phyloP scores from a whole-genome alignment of 1,140 invertebrate species.

The Drosophila sucinea region DNA sequence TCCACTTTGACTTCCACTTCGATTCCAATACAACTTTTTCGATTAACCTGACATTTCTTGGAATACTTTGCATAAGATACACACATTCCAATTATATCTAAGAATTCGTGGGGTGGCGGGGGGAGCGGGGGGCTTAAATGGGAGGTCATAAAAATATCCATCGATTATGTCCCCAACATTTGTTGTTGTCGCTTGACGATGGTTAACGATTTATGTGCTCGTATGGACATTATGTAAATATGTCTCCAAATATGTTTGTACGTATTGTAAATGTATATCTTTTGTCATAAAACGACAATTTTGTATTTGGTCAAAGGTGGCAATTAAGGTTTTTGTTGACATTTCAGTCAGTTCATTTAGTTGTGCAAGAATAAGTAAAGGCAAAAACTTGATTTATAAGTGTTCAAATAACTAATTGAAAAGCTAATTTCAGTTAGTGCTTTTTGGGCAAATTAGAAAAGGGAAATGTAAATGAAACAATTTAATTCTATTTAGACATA shows the following conservation, averaged over 20 bases:
- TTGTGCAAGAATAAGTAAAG: background rate
- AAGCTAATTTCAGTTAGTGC: background rate
- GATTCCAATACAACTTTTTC: conserved; percentile 8
- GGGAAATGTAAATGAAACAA: no score
- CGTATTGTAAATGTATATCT: background rate
- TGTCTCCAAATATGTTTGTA: background rate
- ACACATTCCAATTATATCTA: conserved; percentile 28
- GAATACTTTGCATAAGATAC: conserved; percentile 32
- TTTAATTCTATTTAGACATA: no score
- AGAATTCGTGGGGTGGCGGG: conserved; percentile 6
- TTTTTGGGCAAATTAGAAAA: background rate
- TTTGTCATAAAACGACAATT: conserved; percentile 2
- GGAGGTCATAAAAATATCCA: conserved; percentile 49
- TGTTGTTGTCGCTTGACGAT: conserved; percentile 25
- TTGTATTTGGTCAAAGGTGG: conserved; percentile 15
- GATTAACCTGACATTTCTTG: conserved; percentile 5
- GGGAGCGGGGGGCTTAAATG: background rate
- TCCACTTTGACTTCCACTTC: background rate
- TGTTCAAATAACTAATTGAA: background rate
- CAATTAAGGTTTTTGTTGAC: background rate
- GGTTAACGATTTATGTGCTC: conserved; percentile 50
- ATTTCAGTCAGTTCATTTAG: background rate
- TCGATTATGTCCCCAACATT: conserved; percentile 68
- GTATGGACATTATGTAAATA: conserved; percentile 28
- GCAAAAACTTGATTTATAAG: background rate